Base-by-base conservation (phyloP, 2,797 vertebrate species). In the Vipera latastei region DNA sequence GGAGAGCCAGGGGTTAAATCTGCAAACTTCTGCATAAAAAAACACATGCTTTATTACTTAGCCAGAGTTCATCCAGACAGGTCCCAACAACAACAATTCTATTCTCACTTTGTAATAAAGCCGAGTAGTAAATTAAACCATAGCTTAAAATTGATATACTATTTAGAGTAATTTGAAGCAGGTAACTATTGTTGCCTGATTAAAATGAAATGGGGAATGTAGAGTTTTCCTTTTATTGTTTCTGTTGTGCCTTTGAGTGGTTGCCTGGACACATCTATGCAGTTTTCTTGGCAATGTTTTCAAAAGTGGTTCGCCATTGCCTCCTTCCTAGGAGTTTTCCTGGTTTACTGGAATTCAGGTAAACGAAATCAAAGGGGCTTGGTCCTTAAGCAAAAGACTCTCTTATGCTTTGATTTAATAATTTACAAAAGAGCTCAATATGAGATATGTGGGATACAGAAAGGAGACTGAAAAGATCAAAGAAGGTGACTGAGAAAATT, bases 341-440 rank as follows among this genome's bases (percentile, higher is more conserved):
- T 78, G 69, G 69, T 78, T 78, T 78, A 44, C 16, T 78, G 20
- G 20, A 83, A 48, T 48, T 25, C 73, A 48, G 11, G 38, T 32
- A 88, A 89, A 20, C 13, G 32, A 61, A 38, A 89, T 13, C 57
- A 65, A 65, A 25, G 28, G 38, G 11, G 13, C 26, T 60, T 44
- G 6, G 22, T 69, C 48, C 16, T 1, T 32, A 32, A 55, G 51
- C 28, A 90, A 65, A 90, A 56, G 18, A 3, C 4, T 73, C 6
- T 4, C 25, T 18, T n/a, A 32, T 69, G 13, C 20, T 9, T 90
- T 69, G 51, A 22, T 8, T 89, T 60, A 91, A 60, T 83, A 85
- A 91, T 44, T n/a, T 48, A 83, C 38, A 83, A 9, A 88, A n/a
- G 51, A 88, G 28, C 55, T 88, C 44, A 91, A 88, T 90, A 92